phyloP scores from a whole-genome alignment of 2,888 invertebrate species.

The Acheta domesticus region DNA sequence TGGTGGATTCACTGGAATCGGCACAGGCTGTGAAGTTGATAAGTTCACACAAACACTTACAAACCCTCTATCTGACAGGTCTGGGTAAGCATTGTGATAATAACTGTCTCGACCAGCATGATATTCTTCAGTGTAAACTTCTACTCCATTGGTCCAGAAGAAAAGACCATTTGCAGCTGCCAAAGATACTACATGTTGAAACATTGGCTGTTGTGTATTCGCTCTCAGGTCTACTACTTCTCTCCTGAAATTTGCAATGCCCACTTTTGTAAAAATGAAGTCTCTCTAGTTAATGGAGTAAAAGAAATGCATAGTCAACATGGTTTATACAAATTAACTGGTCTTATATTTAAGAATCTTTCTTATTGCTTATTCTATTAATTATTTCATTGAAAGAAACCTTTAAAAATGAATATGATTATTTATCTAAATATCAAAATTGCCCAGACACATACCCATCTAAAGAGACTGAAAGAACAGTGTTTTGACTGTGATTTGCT shows the following conservation, averaged over 20 bases:
- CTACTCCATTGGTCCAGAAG: constrained; percentile 80
- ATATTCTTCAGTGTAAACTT: constrained; percentile 76
- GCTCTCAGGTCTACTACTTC: constrained; percentile 68
- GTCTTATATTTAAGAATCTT: too few relatives aligned
- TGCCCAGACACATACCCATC: constrained; percentile 62
- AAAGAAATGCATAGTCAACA: too few relatives aligned
- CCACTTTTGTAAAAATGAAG: constrained; percentile 20
- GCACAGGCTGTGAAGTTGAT: constrained; percentile 71
- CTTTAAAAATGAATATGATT: too few relatives aligned
- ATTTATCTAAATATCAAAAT: too few relatives aligned
- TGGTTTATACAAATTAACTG: too few relatives aligned
- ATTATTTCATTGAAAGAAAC: too few relatives aligned
- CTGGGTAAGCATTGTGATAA: constrained; percentile 72
- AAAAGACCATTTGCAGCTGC: constrained; percentile 73
- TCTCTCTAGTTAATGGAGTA: neutral
- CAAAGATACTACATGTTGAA: constrained; percentile 70
- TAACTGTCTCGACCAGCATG: constrained; percentile 65
- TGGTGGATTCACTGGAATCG: constrained; percentile 76
- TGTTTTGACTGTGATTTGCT: constrained; percentile 69
- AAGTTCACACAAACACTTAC: constrained; percentile 57
- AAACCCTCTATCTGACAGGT: constrained; percentile 49
- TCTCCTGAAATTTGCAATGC: constrained; percentile 49
- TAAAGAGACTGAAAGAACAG: constrained; percentile 74
- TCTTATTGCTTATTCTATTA: too few relatives aligned
- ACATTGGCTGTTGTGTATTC: constrained; percentile 72